These are phyloP conservation scores for Geotria australis DNA, from an alignment of 2,797 vertebrate genomes.

Conservation along the genomic window DNA sequence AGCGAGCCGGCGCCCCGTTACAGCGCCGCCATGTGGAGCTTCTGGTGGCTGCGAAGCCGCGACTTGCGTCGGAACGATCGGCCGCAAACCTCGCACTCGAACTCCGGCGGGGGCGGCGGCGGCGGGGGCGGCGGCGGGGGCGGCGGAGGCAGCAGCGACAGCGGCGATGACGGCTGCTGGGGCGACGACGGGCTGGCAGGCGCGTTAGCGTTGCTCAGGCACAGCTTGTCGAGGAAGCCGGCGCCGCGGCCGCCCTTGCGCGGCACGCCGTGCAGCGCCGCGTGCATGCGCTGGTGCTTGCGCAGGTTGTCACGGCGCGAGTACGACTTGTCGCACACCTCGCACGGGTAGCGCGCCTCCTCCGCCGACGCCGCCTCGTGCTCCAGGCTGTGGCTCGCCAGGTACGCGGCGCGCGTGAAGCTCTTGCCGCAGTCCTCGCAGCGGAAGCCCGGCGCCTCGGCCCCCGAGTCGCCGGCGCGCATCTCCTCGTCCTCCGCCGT, in stretches of 20 bases:
- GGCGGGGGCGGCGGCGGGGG: no score
- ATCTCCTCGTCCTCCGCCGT: no score
- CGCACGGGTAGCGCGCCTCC: background rate
- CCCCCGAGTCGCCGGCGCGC: no score
- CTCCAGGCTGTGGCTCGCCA: no score
- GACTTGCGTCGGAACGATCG: background rate
- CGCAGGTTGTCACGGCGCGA: background rate
- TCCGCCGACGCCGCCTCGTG: no score
- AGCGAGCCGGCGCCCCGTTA: no score
- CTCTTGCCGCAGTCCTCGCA: background rate
- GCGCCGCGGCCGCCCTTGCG: no score
- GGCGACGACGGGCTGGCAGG: no score
- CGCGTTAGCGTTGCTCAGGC: no score
- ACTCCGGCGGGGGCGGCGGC: background rate
- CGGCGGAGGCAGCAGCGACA: no score
- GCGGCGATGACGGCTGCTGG: no score
- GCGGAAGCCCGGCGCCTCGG: background rate
- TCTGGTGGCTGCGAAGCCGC: background rate
- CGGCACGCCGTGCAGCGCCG: background rate
- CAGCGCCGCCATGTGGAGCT: background rate
- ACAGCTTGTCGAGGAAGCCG: no score
- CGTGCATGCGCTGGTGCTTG: background rate
- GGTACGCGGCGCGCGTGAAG: background rate
- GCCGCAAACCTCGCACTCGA: background rate
- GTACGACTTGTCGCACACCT: background rate